These are phyloP conservation scores for Timema cristinae DNA, from an alignment of 2,888 invertebrate genomes.

Conservation along the genomic window DNA sequence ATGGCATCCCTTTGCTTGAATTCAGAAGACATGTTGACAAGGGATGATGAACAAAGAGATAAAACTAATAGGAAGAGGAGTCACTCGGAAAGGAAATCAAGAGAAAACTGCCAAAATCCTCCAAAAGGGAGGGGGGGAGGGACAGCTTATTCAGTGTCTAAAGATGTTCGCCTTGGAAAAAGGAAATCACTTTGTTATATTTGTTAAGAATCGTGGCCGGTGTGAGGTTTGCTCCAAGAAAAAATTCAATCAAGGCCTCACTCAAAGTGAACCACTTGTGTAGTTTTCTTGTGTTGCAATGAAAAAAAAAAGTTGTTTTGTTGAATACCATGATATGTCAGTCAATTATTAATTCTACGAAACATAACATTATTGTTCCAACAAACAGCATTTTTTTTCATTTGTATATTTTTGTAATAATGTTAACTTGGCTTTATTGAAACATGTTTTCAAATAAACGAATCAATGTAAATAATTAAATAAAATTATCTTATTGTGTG, in stretches of 20 bases:
- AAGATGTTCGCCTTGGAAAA: conserved; percentile 13
- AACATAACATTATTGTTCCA: no score
- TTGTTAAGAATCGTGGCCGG: background rate
- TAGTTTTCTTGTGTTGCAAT: conserved; percentile 4
- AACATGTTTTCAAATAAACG: no score
- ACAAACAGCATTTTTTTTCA: no score
- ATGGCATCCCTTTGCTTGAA: conserved; percentile 23
- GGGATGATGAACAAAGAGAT: background rate
- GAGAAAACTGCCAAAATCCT: background rate
- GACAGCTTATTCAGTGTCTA: background rate
- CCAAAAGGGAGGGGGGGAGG: background rate
- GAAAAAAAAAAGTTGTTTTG: conserved; percentile 16
- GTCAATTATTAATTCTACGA: no score
- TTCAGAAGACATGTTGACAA: conserved; percentile 23
- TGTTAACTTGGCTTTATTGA: no score
- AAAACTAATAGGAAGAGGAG: background rate
- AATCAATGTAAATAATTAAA: no score
- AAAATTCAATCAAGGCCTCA: conserved; percentile 9
- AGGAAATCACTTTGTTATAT: conserved; percentile 5
- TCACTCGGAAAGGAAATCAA: no score
- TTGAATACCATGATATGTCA: background rate
- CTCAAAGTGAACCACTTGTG: background rate
- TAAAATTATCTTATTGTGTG: no score
- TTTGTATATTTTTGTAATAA: no score
- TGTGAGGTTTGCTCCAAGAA: conserved; percentile 3